Base-by-base conservation (phyloP, 2,888 invertebrate genomes). In the Trachelus stipa region DNA sequence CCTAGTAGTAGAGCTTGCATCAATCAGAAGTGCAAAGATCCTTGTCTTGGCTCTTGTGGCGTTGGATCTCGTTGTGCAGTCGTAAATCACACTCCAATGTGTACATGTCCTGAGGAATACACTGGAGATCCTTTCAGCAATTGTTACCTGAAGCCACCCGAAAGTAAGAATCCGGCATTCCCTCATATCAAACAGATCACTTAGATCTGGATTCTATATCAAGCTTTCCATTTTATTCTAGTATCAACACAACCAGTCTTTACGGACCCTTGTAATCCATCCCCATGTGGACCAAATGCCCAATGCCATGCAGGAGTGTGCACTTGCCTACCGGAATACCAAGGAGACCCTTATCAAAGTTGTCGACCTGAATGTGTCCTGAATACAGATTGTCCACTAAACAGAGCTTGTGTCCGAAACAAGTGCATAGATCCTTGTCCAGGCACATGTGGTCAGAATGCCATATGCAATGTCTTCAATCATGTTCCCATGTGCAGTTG, bases 1-100 rank as follows among this genome's bases (percentile, higher is more conserved):
- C 92, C 94, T 68, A 95, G 94, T 84, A 94, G 94, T 86, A 93
- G 94, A 87, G 95, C 96, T 31, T 97, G 97, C 88, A 95, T 96
- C 74, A 94, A 94, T 84, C 94, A 94, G 90, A 96, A 95, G 91
- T 97, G 97, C 90, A 93, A 93, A 83, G 95, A 97, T 90, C 97
- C 97, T 23, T 97, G 97, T 87, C 93, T 94, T 6, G 96, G 96
- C 71, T 94, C 96, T 34, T 96, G 97, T 87, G 97, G 97, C 30
- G 87, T 94, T 74, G 93, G 93, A 81, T 96, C 97, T 4, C 90
- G 93, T 73, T 97, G 97, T 87, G 93, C 93, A 85, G 95, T 96
- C 11, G 93, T 95, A n/a, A 95, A 95, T 89, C 95, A 97, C 90
- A 93, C 94, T 74, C 96, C 97, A 3, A 93, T 95, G 69, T 96